Percentiles rank a stretch among this genome's conserved stretches.
phyloP scores from a whole-genome alignment of 2,113 vertebrate genomes.

The Tragulus kanchil region DNA sequence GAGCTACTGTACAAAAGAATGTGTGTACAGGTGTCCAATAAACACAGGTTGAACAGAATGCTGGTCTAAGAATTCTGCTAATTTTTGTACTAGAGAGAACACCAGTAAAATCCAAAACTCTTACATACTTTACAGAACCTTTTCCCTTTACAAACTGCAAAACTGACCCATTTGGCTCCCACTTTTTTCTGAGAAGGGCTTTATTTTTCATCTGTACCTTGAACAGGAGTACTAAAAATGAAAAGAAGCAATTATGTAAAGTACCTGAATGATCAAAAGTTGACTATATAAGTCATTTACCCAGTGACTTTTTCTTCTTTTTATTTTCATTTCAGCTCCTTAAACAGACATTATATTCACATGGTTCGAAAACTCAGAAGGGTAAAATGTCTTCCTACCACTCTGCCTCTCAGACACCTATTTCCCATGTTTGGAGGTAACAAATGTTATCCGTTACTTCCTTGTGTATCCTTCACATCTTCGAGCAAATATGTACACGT shows the following conservation, averaged over 20 bases:
- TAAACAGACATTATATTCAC: constrained; percentile 32
- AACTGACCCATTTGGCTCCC: neutral
- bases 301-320: neutral
- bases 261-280: neutral
- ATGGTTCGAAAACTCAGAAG: constrained; percentile 28
- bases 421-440: neutral
- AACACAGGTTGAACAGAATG: neutral
- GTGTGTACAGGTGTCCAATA: neutral
- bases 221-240: neutral
- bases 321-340: neutral
- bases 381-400: neutral
- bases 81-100: constrained; percentile 22
- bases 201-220: constrained; percentile 24
- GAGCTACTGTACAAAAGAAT: neutral
- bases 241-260: constrained; percentile 30
- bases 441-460: constrained; percentile 19
- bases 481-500: neutral
- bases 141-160: constrained; percentile 43
- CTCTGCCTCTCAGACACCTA: neutral
- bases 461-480: neutral
- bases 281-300: neutral
- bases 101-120: constrained; percentile 38
- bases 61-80: neutral
- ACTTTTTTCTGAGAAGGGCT: constrained; percentile 30
- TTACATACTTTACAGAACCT: constrained; percentile 1